Evolutionary conservation across 2,888 invertebrate genomes (phyloP).

Genomic region (Palloptera scutellata): DNA sequence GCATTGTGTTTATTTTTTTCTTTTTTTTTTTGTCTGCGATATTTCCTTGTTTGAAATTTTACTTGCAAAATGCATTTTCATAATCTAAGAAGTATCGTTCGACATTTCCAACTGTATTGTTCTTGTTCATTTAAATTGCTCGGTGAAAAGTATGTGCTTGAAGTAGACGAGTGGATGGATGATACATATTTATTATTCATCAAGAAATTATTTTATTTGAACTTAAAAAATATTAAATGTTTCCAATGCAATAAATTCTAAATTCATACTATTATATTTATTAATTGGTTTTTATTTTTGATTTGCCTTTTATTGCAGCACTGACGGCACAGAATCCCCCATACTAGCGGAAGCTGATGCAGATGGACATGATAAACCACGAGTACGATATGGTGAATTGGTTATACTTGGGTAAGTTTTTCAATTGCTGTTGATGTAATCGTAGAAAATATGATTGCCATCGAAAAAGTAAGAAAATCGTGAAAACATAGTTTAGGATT

Average conservation of each 20-base stretch:
- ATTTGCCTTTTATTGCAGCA: conserved; percentile 63
- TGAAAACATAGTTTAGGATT: too few relatives aligned
- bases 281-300: conserved; percentile 10
- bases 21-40: too few relatives aligned
- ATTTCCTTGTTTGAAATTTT: too few relatives aligned
- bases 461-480: too few relatives aligned
- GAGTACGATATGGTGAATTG: conserved; percentile 91
- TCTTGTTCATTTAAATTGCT: not conserved
- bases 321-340: conserved; percentile 76
- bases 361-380: conserved; percentile 81
- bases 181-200: too few relatives aligned
- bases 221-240: not conserved
- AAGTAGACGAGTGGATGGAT: too few relatives aligned
- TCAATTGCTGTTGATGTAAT: too few relatives aligned
- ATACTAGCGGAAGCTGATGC: conserved; percentile 78
- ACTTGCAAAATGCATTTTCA: too few relatives aligned
- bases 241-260: conserved; percentile 10
- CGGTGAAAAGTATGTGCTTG: not conserved
- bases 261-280: too few relatives aligned
- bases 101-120: not conserved
- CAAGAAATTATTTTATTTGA: not conserved
- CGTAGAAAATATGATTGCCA: too few relatives aligned
- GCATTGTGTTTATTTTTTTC: too few relatives aligned
- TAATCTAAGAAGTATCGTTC: too few relatives aligned
- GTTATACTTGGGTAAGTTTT: conserved; percentile 87